Evolutionary conservation across 2,113 vertebrate species (phyloP), one percentile per base, ranked within the genome.

Genomic region (Peromyscus californicus): DNA sequence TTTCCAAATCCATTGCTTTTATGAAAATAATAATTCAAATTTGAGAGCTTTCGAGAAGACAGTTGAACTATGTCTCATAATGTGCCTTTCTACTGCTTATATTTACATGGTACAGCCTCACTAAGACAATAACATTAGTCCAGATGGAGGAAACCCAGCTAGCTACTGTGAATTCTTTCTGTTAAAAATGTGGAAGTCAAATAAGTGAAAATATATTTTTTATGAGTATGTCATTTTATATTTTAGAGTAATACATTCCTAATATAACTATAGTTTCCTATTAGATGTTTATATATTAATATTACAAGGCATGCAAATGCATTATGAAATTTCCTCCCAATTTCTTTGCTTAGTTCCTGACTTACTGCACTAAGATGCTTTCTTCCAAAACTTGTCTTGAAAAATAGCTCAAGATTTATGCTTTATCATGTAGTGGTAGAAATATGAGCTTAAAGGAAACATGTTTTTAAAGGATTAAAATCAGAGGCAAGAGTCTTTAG

Each of bases 261-360:
- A 69, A 84, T 26, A 89, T 26, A 89, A 6, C 48, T 9, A 65
- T 67, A 61, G 13, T 16, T 86, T 94, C 69, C 21, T 72, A 78
- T 69, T 83, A 90, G 75, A 87, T n/a, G 72, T 12, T 19, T 76
- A 82, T 76, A 51, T 80, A 51, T 82, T 86, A 89, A 87, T 33
- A 22, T 36, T 39, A 48, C 29, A 63, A 83, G 19, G 1, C 48
- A 70, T 67, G 1, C 16, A 70, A 89, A 74, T 78, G 4, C n/a
- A 59, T 76, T 21, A 57, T 19, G 31, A 9, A 12, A 2, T n/a
- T 4, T 2, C 4, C 0, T 0, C 9, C 3, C 10, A 9, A 5
- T 75, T 36, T 70, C 9, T 75, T 75, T 29, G 12, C 45, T 88
- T 26, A 87, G 19, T 12, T 31, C 36, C n/a, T 86, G 36, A 26